Evolutionary conservation across 2,797 vertebrate genomes (phyloP).

Genomic region (Rhinichthys osculus): DNA sequence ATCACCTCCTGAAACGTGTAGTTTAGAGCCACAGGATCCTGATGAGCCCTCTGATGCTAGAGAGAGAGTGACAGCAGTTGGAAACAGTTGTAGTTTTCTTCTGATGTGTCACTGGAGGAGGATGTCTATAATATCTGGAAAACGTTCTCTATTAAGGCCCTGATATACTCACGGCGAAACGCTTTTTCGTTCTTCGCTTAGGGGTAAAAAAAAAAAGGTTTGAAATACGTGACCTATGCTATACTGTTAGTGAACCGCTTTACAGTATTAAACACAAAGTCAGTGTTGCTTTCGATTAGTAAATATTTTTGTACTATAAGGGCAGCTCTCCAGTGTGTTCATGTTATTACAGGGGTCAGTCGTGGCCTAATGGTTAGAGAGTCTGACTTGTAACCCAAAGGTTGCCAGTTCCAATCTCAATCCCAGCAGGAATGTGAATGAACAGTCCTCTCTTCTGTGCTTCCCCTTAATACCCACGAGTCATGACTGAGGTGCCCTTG

Average conservation of each 20-base stretch:
- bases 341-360: not conserved
- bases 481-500: no score
- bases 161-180: not conserved
- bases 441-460: no score
- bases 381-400: no score
- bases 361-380: no score
- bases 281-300: no score
- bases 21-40: constrained; percentile 90
- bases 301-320: no score
- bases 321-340: no score
- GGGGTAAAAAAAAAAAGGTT: not conserved
- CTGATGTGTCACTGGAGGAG: not conserved
- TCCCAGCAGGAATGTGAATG: no score
- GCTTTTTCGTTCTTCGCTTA: not conserved
- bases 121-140: not conserved
- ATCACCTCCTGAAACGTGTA: constrained; percentile 93
- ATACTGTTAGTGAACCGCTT: not conserved
- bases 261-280: not conserved
- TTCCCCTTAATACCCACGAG: no score
- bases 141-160: not conserved
- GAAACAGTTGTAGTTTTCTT: constrained; percentile 9
- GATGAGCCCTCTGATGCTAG: constrained; percentile 95
- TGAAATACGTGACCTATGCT: not conserved
- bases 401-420: no score
- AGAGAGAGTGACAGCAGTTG: constrained; percentile 18